Conservation (phyloP, 2,113 vertebrate species). For the Oncorhynchus masou region DNA sequence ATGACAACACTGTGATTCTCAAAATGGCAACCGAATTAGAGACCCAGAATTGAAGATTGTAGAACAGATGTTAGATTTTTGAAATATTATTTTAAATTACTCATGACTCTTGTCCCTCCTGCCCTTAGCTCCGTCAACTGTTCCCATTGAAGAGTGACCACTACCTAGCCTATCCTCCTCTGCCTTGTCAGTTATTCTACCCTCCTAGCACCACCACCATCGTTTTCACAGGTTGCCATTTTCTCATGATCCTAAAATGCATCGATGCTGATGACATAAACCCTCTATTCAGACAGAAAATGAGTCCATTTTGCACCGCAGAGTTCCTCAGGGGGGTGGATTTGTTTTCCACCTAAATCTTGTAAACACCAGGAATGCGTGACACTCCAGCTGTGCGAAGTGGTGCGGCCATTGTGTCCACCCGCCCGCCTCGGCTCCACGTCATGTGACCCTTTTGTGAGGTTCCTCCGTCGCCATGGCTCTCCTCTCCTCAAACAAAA, state of each 20-base stretch:
- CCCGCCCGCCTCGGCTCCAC: background rate
- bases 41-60: too few species aligned
- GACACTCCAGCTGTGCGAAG: conserved; percentile 8
- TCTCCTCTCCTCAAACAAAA: background rate
- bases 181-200: background rate
- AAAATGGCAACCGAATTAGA: too few species aligned
- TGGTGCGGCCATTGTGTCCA: conserved; percentile 2
- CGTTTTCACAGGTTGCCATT: conserved; percentile 3
- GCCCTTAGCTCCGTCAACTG: too few species aligned
- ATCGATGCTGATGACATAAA: conserved; percentile 3
- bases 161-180: background rate
- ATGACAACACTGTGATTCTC: too few species aligned
- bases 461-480: background rate
- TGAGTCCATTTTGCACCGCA: background rate
- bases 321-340: background rate
- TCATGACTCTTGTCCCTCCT: too few species aligned
- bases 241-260: conserved; percentile 12
- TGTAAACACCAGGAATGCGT: conserved; percentile 15
- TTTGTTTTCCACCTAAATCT: conserved; percentile 3
- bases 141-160: too few species aligned
- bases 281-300: conserved; percentile 6
- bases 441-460: conserved; percentile 8
- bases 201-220: background rate
- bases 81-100: too few species aligned
- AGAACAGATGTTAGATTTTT: too few species aligned